These are phyloP conservation scores for Phaonia tiefii DNA, from an alignment of 2,888 invertebrate genomes.

Conservation along the genomic window DNA sequence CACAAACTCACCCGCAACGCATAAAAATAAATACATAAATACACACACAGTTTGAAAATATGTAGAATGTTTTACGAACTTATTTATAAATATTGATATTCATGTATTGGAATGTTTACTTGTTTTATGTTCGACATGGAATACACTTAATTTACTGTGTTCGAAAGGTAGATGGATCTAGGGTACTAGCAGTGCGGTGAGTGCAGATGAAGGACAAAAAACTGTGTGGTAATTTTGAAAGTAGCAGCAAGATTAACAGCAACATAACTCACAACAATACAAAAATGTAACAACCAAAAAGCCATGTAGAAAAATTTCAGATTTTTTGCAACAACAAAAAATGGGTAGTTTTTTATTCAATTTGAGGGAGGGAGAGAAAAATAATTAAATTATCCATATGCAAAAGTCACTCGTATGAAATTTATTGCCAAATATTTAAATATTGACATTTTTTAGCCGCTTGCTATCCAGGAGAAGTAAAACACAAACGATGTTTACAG, in stretches of 20 bases:
- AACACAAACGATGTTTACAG: no score
- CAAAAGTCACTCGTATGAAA: slow-evolving; percentile 26
- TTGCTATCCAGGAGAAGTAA: no score
- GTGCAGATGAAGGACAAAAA: not conserved
- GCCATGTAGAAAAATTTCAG: not conserved
- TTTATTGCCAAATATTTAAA: slow-evolving; percentile 26
- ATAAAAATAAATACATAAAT: not conserved
- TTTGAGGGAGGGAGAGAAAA: slow-evolving; percentile 1
- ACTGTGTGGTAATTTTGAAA: not conserved
- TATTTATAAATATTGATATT: slow-evolving; percentile 12
- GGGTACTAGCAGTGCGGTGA: no score
- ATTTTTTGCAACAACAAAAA: slow-evolving; percentile 2
- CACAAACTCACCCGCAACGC: not conserved
- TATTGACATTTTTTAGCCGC: no score
- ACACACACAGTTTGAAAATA: no score
- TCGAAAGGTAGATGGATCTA: not conserved
- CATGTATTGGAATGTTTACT: not conserved
- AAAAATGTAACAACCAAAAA: not conserved
- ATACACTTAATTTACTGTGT: slow-evolving; percentile 30
- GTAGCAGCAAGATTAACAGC: not conserved
- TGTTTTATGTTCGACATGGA: slow-evolving; percentile 9
- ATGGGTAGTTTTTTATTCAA: no score
- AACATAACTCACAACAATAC: not conserved
- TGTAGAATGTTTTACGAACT: not conserved
- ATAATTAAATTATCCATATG: slow-evolving; percentile 44